Conservation (phyloP, 2,113 vertebrate genomes). For the Tyrannus savana region DNA sequence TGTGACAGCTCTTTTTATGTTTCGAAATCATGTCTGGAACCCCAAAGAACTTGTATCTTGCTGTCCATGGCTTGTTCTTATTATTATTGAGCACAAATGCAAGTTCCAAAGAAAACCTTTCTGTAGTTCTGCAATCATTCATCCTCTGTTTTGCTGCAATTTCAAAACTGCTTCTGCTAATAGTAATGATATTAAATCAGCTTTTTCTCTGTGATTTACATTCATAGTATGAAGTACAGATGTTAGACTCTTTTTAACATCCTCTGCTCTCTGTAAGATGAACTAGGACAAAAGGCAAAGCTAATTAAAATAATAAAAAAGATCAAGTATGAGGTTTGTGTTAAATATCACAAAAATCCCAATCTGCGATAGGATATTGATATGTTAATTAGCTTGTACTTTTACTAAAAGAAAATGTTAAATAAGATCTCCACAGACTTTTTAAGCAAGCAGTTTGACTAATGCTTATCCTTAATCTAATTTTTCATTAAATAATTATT, state of each 20-base stretch:
- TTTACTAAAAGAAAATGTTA: background rate
- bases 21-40: background rate
- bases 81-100: background rate
- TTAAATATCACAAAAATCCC: conserved; percentile 17
- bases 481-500: background rate
- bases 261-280: background rate
- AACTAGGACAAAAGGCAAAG: background rate
- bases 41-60: background rate
- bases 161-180: background rate
- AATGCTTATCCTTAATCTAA: background rate
- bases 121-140: background rate
- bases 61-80: background rate
- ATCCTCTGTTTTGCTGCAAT: background rate
- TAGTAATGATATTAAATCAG: background rate
- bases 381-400: conserved; percentile 11
- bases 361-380: background rate
- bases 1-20: background rate
- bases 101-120: background rate
- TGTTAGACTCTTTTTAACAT: background rate
- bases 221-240: background rate
- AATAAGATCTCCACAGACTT: background rate
- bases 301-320: conserved; percentile 43
- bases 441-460: background rate
- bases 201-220: background rate
- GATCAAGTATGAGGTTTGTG: background rate